These are phyloP conservation scores for Epinephelus fuscoguttatus DNA, from an alignment of 2,113 vertebrate species.

Conservation along the genomic window DNA sequence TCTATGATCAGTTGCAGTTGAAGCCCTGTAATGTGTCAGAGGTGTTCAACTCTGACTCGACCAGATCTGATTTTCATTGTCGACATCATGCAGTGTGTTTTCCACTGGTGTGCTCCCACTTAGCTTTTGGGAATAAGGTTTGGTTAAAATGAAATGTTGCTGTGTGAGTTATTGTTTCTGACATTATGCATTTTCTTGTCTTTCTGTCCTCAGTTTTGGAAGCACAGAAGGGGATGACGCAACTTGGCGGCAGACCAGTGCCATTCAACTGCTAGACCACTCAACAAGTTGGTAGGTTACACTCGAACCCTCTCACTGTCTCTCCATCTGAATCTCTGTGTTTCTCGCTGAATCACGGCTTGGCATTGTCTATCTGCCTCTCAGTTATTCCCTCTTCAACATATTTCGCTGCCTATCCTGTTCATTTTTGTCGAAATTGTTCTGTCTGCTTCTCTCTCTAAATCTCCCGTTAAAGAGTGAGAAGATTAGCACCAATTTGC, in stretches of 20 bases:
- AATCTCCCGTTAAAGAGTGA: slow-evolving; percentile 50
- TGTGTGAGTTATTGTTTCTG: background rate
- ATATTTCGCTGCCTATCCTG: slow-evolving; percentile 11
- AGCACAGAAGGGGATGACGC: slow-evolving; percentile 13
- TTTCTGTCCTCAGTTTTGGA: slow-evolving; percentile 46
- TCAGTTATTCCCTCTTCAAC: background rate
- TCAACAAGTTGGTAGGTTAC: slow-evolving; percentile 69
- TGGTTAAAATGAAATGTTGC: background rate
- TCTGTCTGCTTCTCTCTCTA: slow-evolving; percentile 39
- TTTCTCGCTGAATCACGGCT: slow-evolving; percentile 23
- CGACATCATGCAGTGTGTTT: background rate
- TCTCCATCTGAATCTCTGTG: slow-evolving; percentile 45
- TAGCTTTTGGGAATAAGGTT: background rate
- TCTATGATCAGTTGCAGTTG: background rate
- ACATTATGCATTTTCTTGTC: background rate
- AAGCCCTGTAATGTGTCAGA: background rate
- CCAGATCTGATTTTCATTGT: background rate
- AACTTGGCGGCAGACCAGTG: background rate
- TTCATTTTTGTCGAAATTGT: slow-evolving; percentile 40
- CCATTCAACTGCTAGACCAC: slow-evolving; percentile 42
- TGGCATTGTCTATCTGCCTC: slow-evolving; percentile 4
- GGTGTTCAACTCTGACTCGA: background rate
- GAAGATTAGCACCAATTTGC: slow-evolving; percentile 70
- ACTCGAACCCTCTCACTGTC: slow-evolving; percentile 8
- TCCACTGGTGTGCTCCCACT: background rate